Conservation (phyloP, 2,113 vertebrate genomes). For the Todiramphus saurophagus region DNA sequence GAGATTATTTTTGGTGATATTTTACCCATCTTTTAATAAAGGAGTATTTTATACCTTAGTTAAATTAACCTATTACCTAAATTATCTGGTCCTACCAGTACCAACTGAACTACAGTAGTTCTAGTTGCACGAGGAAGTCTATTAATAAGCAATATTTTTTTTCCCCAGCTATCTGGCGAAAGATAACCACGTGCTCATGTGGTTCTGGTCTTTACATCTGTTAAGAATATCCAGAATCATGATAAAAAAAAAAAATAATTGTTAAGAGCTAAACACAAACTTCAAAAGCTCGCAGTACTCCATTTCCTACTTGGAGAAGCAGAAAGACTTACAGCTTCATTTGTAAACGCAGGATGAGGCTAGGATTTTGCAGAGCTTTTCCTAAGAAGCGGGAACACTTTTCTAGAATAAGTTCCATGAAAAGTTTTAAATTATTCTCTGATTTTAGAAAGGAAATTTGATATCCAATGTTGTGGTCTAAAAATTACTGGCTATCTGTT, state of each 20-base stretch:
- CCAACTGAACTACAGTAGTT: not conserved
- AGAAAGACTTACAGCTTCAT: not conserved
- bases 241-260: not conserved
- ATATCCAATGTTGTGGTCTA: not conserved
- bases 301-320: not conserved
- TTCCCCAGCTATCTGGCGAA: not conserved
- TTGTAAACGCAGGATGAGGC: not conserved
- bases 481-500: not conserved
- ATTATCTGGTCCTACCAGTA: not conserved
- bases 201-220: not conserved
- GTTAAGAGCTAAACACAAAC: not conserved
- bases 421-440: not conserved
- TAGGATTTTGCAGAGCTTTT: not conserved
- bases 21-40: not conserved
- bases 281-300: not conserved
- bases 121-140: not conserved
- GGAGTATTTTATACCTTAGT: not conserved
- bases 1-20: not conserved
- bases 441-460: not conserved
- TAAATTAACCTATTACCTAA: not conserved
- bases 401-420: not conserved
- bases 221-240: not conserved
- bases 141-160: not conserved
- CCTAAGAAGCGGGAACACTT: not conserved
- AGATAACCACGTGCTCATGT: not conserved